Conservation (phyloP, 1,140 invertebrate species). For the Laodelphax striatellus region DNA sequence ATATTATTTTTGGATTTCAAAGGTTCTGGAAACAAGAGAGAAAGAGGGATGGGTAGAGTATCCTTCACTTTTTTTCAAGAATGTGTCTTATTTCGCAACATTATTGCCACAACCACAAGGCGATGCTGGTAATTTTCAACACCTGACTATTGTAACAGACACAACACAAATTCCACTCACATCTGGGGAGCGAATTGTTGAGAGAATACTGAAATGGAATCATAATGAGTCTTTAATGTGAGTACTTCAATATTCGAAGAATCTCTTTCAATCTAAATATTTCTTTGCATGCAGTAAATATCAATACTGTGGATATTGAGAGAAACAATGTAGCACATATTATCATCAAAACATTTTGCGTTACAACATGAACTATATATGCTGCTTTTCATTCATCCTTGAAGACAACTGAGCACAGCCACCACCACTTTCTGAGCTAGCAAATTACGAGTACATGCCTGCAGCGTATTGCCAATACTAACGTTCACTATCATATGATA, state of each 20-base stretch:
- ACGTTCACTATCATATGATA: no score
- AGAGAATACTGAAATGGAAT: slow-evolving; percentile 68
- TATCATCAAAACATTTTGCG: no score
- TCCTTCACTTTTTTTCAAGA: slow-evolving; percentile 40
- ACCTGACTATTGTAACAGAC: slow-evolving; percentile 44
- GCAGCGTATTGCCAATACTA: no score
- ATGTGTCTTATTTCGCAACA: slow-evolving; percentile 33
- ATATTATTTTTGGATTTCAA: background rate
- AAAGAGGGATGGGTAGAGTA: slow-evolving; percentile 59
- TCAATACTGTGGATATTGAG: no score
- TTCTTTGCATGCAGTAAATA: no score
- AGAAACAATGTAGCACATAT: no score
- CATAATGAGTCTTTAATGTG: slow-evolving; percentile 49
- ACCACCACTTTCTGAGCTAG: no score
- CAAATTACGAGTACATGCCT: no score
- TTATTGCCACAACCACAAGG: slow-evolving; percentile 50
- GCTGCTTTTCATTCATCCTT: no score
- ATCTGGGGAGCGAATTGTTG: slow-evolving; percentile 61
- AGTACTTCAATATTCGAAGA: slow-evolving; percentile 24
- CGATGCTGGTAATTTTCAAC: slow-evolving; percentile 39
- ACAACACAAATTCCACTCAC: slow-evolving; percentile 43
- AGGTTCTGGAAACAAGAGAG: slow-evolving; percentile 27
- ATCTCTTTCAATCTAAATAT: no score
- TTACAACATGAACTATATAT: no score
- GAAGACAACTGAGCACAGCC: no score